Percentiles rank a stretch among this genome's conserved stretches.
phyloP scores from a whole-genome alignment of 2,113 vertebrate genomes.

The Orientallactaga bullata region DNA sequence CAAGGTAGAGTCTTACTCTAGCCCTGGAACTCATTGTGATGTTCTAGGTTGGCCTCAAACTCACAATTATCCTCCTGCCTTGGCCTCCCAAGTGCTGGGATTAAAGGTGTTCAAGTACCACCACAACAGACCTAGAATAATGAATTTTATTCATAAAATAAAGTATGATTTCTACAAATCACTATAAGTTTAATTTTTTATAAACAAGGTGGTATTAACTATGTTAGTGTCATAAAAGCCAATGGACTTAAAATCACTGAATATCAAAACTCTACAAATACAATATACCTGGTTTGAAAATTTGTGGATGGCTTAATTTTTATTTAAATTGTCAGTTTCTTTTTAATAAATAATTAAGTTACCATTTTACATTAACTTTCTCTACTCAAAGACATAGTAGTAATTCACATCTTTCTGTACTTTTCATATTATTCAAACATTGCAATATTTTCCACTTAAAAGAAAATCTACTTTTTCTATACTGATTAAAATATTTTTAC shows the following conservation, averaged over 20 bases:
- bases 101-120: no score
- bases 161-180: not conserved
- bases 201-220: not conserved
- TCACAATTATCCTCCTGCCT: no score
- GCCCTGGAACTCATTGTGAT: no score
- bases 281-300: not conserved
- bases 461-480: slow-evolving; percentile 43
- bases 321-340: slow-evolving; percentile 23
- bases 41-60: no score
- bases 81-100: no score
- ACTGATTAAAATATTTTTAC: slow-evolving; percentile 64
- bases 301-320: slow-evolving; percentile 15
- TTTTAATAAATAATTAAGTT: slow-evolving; percentile 36
- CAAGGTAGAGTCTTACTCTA: no score
- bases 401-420: not conserved
- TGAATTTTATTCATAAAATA: slow-evolving; percentile 52
- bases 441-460: slow-evolving; percentile 17
- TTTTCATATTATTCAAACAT: slow-evolving; percentile 39
- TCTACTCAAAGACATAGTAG: not conserved
- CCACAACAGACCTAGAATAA: no score
- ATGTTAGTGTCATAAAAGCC: slow-evolving; percentile 25
- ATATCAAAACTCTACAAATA: slow-evolving; percentile 31
- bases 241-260: slow-evolving; percentile 24
- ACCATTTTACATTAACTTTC: not conserved
- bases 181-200: not conserved